Evolutionary conservation across 2,888 invertebrate species (phyloP).

Genomic region (Rhamphomyia laevipes): DNA sequence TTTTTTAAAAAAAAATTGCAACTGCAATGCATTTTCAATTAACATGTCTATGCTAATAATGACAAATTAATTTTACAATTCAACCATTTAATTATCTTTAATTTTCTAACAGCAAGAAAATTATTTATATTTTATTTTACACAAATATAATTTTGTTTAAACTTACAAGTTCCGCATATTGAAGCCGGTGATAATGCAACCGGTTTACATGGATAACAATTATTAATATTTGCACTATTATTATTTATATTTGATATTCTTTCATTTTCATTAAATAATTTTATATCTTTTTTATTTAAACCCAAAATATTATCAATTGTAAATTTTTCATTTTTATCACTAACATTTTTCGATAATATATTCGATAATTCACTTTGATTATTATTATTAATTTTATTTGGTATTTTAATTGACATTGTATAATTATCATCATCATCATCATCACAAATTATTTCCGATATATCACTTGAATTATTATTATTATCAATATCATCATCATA

Average conservation of each 20-base stretch:
- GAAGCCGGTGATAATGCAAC: constrained; percentile 15
- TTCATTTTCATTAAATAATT: not conserved
- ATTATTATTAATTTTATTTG: constrained; percentile 1
- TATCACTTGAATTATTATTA: constrained; percentile 5
- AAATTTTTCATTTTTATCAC: constrained; percentile 19
- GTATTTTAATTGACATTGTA: not conserved
- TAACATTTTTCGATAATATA: constrained; percentile 9
- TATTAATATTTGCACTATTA: constrained; percentile 2
- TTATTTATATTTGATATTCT: not conserved
- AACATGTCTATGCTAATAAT: too few relatives aligned
- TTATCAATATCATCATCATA: constrained; percentile 8
- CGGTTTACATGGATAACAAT: constrained; percentile 8
- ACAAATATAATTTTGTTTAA: not conserved
- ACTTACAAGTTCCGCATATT: constrained; percentile 19
- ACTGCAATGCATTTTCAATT: too few relatives aligned
- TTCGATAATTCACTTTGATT: not conserved
- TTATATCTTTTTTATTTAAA: constrained; percentile 13
- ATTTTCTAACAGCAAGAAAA: too few relatives aligned
- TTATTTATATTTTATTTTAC: too few relatives aligned
- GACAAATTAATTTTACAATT: too few relatives aligned
- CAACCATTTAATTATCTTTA: too few relatives aligned
- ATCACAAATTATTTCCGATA: constrained; percentile 19
- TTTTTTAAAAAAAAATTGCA: too few relatives aligned
- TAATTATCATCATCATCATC: constrained; percentile 10
- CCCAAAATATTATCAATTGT: constrained; percentile 27